Percentiles rank a stretch among this genome's conserved stretches.
phyloP scores from a whole-genome alignment of 2,888 invertebrate genomes.

The Fragum sueziense region DNA sequence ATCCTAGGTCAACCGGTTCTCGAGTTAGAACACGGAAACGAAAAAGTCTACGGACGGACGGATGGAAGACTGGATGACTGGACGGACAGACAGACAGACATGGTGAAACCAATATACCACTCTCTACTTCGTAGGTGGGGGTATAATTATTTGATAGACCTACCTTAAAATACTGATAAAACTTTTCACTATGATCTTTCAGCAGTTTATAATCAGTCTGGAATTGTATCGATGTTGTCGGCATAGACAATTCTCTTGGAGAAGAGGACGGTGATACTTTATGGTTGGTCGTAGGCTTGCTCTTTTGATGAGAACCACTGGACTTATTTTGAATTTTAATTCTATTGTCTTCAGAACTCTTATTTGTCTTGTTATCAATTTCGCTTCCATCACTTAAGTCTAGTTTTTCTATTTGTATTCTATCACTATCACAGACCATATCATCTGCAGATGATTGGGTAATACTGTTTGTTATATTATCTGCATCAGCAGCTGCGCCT shows the following conservation, averaged over 20 bases:
- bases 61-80: too few relatives aligned
- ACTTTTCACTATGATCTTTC: conserved; percentile 68
- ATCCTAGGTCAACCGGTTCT: too few relatives aligned
- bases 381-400: neutral
- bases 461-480: neutral
- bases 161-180: conserved; percentile 79
- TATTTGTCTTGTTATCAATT: neutral
- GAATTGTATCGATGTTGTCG: conserved; percentile 77
- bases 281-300: neutral
- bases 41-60: too few relatives aligned
- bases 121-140: too few relatives aligned
- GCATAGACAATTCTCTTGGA: conserved; percentile 51
- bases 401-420: conserved; percentile 8
- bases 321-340: neutral
- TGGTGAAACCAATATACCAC: too few relatives aligned
- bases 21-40: too few relatives aligned
- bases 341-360: neutral
- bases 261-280: conserved; percentile 13
- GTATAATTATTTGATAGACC: neutral
- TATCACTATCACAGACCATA: conserved; percentile 10
- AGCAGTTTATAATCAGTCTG: conserved; percentile 77
- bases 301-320: neutral
- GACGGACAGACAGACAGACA: too few relatives aligned
- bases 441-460: conserved; percentile 1
- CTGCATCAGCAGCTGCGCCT: conserved; percentile 4